These are phyloP conservation scores for Eilema caniola DNA, from an alignment of 2,888 invertebrate species.

Conservation along the genomic window DNA sequence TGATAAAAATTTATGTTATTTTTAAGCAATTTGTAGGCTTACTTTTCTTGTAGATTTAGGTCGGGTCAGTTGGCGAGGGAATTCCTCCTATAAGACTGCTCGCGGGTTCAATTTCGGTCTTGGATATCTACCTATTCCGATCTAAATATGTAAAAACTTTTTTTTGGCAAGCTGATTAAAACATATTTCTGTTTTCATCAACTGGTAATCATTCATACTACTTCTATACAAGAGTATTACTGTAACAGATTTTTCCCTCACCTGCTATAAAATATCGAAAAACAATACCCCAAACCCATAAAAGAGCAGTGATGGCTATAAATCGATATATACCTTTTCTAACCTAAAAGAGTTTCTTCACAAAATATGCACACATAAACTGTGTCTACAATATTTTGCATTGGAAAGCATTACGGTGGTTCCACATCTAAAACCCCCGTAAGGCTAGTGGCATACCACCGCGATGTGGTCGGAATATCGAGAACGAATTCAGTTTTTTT, in stretches of 20 bases:
- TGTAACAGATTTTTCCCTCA: background rate
- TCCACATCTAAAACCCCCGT: constrained; percentile 19
- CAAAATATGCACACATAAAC: constrained; percentile 25
- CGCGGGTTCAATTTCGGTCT: no score
- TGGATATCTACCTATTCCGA: no score
- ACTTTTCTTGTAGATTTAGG: no score
- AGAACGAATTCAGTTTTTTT: no score
- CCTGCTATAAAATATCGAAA: constrained; percentile 17
- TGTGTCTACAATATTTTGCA: constrained; percentile 50
- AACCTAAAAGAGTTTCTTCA: constrained; percentile 16
- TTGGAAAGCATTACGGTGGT: constrained; percentile 47
- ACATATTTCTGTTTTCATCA: background rate
- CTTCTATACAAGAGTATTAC: background rate
- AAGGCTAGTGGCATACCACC: constrained; percentile 4
- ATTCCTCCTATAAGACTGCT: no score
- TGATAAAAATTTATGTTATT: no score
- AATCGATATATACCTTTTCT: constrained; percentile 14
- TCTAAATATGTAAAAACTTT: no score
- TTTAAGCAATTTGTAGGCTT: no score
- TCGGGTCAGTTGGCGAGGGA: no score
- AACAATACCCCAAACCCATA: constrained; percentile 18
- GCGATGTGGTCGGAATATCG: background rate
- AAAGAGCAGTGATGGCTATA: constrained; percentile 21
- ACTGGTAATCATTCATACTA: background rate
- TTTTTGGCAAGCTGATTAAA: background rate